These are phyloP conservation scores for Cryptops parisi DNA, from an alignment of 2,888 invertebrate species.

Conservation along the genomic window DNA sequence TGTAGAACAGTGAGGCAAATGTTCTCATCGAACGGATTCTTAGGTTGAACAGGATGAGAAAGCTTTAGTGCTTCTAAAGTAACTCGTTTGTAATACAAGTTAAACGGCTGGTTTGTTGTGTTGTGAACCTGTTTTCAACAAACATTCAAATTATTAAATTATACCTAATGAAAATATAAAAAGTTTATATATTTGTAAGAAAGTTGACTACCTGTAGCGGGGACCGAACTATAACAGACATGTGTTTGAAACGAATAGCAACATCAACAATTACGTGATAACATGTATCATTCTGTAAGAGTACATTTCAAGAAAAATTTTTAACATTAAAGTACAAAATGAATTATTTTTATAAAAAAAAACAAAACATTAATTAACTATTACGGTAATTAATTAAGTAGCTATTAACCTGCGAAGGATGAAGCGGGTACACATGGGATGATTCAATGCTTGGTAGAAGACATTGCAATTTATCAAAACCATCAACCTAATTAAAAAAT, in stretches of 20 bases:
- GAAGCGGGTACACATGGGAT: slow-evolving; percentile 27
- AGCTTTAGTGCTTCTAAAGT: slow-evolving; percentile 47
- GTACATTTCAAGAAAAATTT: background rate
- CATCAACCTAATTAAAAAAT: slow-evolving; percentile 28
- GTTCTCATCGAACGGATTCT: slow-evolving; percentile 60
- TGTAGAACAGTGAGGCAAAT: slow-evolving; percentile 55
- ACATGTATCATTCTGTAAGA: slow-evolving; percentile 38
- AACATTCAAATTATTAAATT: too few species aligned
- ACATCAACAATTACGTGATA: slow-evolving; percentile 55
- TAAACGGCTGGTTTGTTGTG: slow-evolving; percentile 59
- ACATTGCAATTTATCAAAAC: slow-evolving; percentile 29
- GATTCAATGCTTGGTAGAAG: slow-evolving; percentile 28
- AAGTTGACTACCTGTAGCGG: slow-evolving; percentile 49
- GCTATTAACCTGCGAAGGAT: slow-evolving; percentile 28
- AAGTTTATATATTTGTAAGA: background rate
- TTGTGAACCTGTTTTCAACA: slow-evolving; percentile 66
- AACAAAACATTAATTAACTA: background rate
- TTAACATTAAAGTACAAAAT: slow-evolving; percentile 5
- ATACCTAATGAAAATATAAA: slow-evolving; percentile 20
- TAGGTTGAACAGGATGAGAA: slow-evolving; percentile 24
- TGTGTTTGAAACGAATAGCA: slow-evolving; percentile 43
- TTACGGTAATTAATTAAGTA: background rate
- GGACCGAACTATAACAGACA: slow-evolving; percentile 50
- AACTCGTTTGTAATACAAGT: slow-evolving; percentile 56
- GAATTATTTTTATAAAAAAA: slow-evolving; percentile 7